Percentiles rank a stretch among this genome's conserved stretches.
Conservation (phyloP, 2,113 vertebrate species). For the Datnioides undecimradiatus region DNA sequence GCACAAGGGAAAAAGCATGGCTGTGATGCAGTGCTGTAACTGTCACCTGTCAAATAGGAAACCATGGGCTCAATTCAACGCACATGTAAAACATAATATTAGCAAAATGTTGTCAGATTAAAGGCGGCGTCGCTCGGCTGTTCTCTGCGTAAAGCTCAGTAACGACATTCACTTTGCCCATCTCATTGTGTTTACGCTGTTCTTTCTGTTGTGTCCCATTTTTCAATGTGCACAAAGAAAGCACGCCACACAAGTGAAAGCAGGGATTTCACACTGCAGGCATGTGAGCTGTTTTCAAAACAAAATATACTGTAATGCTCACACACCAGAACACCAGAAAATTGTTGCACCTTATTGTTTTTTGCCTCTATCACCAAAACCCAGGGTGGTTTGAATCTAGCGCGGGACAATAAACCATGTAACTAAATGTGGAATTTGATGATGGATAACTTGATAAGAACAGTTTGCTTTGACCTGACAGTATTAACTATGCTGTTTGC, state of each 20-base stretch:
- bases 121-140: background rate
- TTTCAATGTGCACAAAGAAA: background rate
- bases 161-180: slow-evolving; percentile 11
- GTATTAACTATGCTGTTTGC: background rate
- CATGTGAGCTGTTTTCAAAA: background rate
- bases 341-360: too few species aligned
- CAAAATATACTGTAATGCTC: background rate
- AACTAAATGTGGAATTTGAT: background rate
- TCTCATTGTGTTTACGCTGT: background rate
- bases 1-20: slow-evolving; percentile 23
- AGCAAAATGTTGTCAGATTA: slow-evolving; percentile 22
- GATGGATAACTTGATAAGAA: too few species aligned
- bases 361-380: background rate
- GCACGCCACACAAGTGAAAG: background rate
- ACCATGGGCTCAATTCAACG: slow-evolving; percentile 28
- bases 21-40: slow-evolving; percentile 47
- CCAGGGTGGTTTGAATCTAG: background rate
- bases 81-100: slow-evolving; percentile 44
- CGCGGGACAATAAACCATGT: background rate
- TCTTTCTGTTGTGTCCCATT: background rate
- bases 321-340: background rate
- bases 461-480: background rate
- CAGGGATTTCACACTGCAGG: background rate
- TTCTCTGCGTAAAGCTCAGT: background rate
- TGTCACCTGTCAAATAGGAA: slow-evolving; percentile 36